Conservation (phyloP, 2,113 vertebrate genomes). For the Lophura nycthemera region DNA sequence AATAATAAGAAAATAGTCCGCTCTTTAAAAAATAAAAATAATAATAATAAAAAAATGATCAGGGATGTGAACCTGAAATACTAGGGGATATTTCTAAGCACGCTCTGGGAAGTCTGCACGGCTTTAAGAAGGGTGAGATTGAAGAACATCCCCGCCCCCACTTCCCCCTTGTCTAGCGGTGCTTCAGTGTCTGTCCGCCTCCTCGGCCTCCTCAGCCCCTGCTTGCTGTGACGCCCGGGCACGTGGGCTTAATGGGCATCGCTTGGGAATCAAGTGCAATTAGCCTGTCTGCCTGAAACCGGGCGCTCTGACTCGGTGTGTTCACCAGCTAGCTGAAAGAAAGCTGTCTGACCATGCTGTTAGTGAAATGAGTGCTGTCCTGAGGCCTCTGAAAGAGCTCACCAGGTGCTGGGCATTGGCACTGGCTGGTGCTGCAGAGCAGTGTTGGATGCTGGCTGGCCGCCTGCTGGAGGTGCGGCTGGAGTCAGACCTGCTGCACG, state of each 20-base stretch:
- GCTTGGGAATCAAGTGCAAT: not conserved
- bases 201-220: accelerated
- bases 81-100: not conserved
- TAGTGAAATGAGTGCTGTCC: not conserved
- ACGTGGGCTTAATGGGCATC: not conserved
- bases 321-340: not conserved
- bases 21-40: not conserved
- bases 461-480: not conserved
- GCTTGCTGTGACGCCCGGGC: accelerated
- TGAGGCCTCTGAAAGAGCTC: not conserved
- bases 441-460: not conserved
- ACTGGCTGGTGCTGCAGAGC: accelerated
- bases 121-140: not conserved
- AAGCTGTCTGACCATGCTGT: accelerated
- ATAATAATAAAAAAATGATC: not conserved
- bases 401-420: accelerated
- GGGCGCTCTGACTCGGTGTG: accelerated
- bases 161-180: accelerated
- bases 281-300: accelerated
- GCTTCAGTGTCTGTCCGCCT: accelerated
- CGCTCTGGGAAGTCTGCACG: accelerated
- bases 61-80: not conserved
- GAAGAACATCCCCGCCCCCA: accelerated
- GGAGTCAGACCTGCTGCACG: not conserved
- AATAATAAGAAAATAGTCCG: accelerated